These are phyloP conservation scores for Tupaia chinensis DNA, from an alignment of 2,113 vertebrate genomes.

Conservation along the genomic window DNA sequence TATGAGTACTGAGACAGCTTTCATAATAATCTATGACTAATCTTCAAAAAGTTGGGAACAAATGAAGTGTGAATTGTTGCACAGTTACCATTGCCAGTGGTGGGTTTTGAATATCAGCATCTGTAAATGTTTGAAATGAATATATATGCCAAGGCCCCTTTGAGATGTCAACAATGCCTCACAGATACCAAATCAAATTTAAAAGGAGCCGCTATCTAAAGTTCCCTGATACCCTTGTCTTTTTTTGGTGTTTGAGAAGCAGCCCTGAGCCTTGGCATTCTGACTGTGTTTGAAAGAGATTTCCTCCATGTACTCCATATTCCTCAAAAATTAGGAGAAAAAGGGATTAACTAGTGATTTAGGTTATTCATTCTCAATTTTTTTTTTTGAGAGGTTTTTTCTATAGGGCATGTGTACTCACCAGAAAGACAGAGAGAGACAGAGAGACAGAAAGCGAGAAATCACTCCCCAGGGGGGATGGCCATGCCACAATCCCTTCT, in stretches of 20 bases:
- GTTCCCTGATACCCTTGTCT: background rate
- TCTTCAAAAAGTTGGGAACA: background rate
- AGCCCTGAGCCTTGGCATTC: background rate
- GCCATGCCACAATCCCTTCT: too few species aligned
- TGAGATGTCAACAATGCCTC: background rate
- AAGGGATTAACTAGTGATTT: background rate
- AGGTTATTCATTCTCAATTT: slow-evolving; percentile 17
- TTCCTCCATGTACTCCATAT: background rate
- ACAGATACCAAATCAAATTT: background rate
- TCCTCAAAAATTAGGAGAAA: slow-evolving; percentile 48
- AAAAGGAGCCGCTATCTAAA: background rate
- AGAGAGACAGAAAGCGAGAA: too few species aligned
- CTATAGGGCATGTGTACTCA: too few species aligned
- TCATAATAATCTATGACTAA: background rate
- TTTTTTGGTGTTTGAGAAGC: background rate
- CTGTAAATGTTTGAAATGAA: background rate
- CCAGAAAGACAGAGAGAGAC: too few species aligned
- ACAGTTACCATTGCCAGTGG: background rate
- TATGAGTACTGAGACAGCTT: background rate
- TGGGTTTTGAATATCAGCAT: background rate
- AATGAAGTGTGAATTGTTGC: background rate
- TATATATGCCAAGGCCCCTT: background rate
- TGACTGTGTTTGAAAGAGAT: background rate
- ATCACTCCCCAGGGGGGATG: too few species aligned
- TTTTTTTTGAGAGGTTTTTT: too few species aligned